Evolutionary conservation across 2,888 invertebrate species (phyloP).

Genomic region (Sesamia inferens): DNA sequence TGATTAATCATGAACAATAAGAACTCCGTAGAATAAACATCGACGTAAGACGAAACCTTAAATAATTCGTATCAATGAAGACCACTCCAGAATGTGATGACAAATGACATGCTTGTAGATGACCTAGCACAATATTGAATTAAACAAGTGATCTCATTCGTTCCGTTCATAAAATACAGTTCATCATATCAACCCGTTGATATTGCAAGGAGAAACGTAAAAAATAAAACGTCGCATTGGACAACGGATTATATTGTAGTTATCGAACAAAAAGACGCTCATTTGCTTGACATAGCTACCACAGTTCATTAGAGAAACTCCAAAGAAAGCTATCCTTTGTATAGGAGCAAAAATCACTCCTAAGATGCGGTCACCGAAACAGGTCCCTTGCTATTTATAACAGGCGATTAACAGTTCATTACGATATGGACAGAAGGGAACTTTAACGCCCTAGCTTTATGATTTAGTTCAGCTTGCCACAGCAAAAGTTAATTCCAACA

Average conservation of each 20-base stretch:
- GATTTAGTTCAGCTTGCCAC: constrained; percentile 42
- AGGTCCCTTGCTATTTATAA: constrained; percentile 71
- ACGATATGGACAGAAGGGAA: constrained; percentile 29
- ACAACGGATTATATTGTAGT: constrained; percentile 27
- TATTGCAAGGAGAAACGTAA: constrained; percentile 11
- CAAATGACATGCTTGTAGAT: constrained; percentile 26
- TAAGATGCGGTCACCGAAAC: constrained; percentile 66
- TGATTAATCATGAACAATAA: constrained; percentile 17
- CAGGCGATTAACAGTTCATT: constrained; percentile 64
- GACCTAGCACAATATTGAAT: constrained; percentile 59
- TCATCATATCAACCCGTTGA: constrained; percentile 20
- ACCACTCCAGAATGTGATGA: constrained; percentile 35
- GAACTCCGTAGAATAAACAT: not conserved
- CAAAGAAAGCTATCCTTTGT: constrained; percentile 49
- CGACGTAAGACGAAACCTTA: constrained; percentile 23
- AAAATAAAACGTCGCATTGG: not conserved
- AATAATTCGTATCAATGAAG: constrained; percentile 50
- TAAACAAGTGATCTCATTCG: constrained; percentile 54
- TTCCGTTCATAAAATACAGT: constrained; percentile 32
- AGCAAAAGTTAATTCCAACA: constrained; percentile 65
- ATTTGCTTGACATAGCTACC: constrained; percentile 27
- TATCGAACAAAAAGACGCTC: constrained; percentile 28
- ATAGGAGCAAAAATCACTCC: constrained; percentile 60
- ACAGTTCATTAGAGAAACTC: constrained; percentile 39
- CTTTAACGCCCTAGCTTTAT: constrained; percentile 25